Base-by-base conservation (phyloP, 2,888 invertebrate genomes). In the Ornithoptera priamus region DNA sequence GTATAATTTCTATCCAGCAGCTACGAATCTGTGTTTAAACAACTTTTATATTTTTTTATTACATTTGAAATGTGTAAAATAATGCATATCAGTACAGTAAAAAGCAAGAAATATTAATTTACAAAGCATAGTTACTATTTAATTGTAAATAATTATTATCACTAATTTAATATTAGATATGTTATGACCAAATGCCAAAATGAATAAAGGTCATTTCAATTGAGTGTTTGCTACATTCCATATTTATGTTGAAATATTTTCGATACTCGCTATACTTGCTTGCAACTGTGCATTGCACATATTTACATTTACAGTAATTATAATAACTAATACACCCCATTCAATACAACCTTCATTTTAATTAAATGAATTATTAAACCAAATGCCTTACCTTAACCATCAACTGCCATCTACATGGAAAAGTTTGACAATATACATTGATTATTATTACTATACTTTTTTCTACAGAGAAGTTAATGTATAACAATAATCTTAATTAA, bases 221-320 rank as follows among this genome's bases (percentile, higher is more conserved):
- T 89, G 92, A 91, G 91, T 91, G 92, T 92, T 90, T 89, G 86
- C 89, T 92, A 92, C 92, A 92, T 92, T 92, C 92, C 92, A 92
- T 92, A 91, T 92, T 92, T 92, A 92, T 92, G 92, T 91, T 91
- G 90, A 91, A 89, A 88, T 90, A 89, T 87, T 90, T 82, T 89
- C 85, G 83, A 85, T 88, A 83, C 81, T 86, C 84, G 81, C 82
- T 85, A 85, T 85, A 82, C 81, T 81, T 76, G 81, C 83, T 81
- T 72, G 72, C 74, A 39, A 39, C 39, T 39, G 10, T 39, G 39
- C 39, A 39, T 39, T 39, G 39, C 39, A 39, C 39, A 92, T 92
- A 92, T 92, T 91, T 84, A 84, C 89, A 88, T 50, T 22, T 70
- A 69, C 68, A 69, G 68, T 57, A 18, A 57, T 20, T 20, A 7